These are phyloP conservation scores for Coronaproctus castanopsis DNA, from an alignment of 2,888 invertebrate species.

Conservation along the genomic window DNA sequence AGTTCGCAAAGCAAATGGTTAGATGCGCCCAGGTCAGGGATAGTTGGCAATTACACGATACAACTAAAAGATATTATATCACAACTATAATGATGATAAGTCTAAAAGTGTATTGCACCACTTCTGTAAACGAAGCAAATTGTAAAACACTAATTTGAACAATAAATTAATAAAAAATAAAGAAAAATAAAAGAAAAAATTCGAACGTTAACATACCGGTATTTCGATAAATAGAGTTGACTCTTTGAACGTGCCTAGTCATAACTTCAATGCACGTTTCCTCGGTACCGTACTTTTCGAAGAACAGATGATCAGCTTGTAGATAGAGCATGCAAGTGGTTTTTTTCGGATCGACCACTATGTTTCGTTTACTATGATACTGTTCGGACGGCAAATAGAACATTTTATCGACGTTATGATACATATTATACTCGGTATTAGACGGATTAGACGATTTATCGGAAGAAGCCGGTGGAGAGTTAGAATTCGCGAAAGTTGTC, in stretches of 20 bases:
- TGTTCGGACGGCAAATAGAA: background rate
- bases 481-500: slow-evolving; percentile 9
- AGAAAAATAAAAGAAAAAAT: no score
- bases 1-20: no score
- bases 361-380: slow-evolving; percentile 43
- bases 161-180: no score
- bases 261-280: slow-evolving; percentile 90
- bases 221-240: slow-evolving; percentile 68
- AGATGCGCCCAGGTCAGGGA: no score
- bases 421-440: background rate
- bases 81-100: no score
- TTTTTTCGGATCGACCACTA: slow-evolving; percentile 55
- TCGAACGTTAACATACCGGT: slow-evolving; percentile 41
- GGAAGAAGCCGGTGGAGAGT: slow-evolving; percentile 3
- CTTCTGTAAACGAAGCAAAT: no score
- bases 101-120: no score
- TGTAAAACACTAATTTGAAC: no score
- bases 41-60: no score
- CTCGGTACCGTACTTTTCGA: slow-evolving; percentile 78
- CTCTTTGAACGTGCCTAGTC: slow-evolving; percentile 81
- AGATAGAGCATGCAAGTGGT: slow-evolving; percentile 88
- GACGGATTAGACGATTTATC: background rate
- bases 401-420: background rate
- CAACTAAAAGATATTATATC: no score
- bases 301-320: slow-evolving; percentile 92